phyloP scores from a whole-genome alignment of 2,797 vertebrate species.

The Sebastes hopkinsi region DNA sequence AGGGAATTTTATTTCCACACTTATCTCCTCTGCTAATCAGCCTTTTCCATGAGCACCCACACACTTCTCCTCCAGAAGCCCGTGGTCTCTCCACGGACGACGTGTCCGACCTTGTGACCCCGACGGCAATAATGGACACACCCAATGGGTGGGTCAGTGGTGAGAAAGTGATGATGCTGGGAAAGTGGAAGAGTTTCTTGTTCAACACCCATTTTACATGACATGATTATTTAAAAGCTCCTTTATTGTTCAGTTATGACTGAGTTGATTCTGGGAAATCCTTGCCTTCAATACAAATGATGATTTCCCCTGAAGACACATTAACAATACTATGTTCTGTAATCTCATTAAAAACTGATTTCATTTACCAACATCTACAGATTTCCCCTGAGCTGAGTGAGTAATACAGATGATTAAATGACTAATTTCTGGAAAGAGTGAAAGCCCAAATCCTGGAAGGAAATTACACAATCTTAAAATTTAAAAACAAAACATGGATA shows the following conservation, averaged over 20 bases:
- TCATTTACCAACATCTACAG: constrained; percentile 22
- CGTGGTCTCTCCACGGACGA: neutral
- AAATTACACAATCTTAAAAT: neutral
- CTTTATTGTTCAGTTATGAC: neutral
- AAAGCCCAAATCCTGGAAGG: neutral
- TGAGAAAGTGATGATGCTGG: constrained; percentile 18
- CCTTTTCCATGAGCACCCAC: constrained; percentile 3
- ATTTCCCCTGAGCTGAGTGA: constrained; percentile 43
- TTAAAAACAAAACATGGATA: neutral
- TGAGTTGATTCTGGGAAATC: neutral
- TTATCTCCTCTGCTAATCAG: neutral
- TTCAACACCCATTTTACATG: neutral
- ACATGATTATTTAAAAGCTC: neutral
- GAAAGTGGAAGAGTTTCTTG: neutral
- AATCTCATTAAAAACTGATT: constrained; percentile 57
- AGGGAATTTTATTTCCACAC: neutral
- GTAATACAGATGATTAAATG: constrained; percentile 31
- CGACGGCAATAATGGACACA: neutral
- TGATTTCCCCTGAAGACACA: constrained; percentile 3
- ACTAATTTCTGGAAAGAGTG: constrained; percentile 6
- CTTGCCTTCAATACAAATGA: neutral
- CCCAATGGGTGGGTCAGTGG: constrained; percentile 18
- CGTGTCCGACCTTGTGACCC: constrained; percentile 4
- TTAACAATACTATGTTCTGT: constrained; percentile 6
- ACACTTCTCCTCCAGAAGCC: constrained; percentile 7